Conservation (phyloP, 2,888 invertebrate genomes). For the Drosophila flavopinicola region DNA sequence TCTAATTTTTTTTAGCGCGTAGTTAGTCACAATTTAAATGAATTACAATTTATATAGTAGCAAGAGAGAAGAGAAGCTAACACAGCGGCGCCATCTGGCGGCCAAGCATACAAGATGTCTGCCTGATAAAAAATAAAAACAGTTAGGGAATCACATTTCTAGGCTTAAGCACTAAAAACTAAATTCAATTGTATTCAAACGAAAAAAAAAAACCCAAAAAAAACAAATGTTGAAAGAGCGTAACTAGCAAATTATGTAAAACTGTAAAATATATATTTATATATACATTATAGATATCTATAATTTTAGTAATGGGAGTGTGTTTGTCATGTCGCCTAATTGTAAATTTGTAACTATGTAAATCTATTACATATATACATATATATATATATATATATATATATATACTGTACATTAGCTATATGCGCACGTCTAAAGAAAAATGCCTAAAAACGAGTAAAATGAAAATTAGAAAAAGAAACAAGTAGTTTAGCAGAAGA, state of each 20-base stretch:
- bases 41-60: conserved; percentile 50
- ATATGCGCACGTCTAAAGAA: conserved; percentile 53
- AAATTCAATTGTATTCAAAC: conserved; percentile 60
- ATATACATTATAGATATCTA: conserved; percentile 18
- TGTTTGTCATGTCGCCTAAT: conserved; percentile 57
- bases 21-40: conserved; percentile 79
- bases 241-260: conserved; percentile 51
- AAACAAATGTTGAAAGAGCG: conserved; percentile 20
- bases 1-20: conserved; percentile 67
- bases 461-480: not conserved
- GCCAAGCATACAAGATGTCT: conserved; percentile 6
- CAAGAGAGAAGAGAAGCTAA: conserved; percentile 33
- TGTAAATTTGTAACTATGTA: conserved; percentile 61
- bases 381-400: conserved; percentile 19
- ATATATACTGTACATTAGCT: conserved; percentile 53
- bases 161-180: conserved; percentile 38
- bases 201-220: too few species aligned
- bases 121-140: conserved; percentile 4
- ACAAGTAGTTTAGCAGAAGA: conserved; percentile 25
- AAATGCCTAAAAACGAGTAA: conserved; percentile 43
- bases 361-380: conserved; percentile 32
- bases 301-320: conserved; percentile 37
- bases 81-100: conserved; percentile 46
- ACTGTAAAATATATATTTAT: conserved; percentile 37
- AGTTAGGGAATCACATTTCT: conserved; percentile 23